These are phyloP conservation scores for Argopecten irradians DNA, from an alignment of 1,140 invertebrate genomes.

Conservation along the genomic window DNA sequence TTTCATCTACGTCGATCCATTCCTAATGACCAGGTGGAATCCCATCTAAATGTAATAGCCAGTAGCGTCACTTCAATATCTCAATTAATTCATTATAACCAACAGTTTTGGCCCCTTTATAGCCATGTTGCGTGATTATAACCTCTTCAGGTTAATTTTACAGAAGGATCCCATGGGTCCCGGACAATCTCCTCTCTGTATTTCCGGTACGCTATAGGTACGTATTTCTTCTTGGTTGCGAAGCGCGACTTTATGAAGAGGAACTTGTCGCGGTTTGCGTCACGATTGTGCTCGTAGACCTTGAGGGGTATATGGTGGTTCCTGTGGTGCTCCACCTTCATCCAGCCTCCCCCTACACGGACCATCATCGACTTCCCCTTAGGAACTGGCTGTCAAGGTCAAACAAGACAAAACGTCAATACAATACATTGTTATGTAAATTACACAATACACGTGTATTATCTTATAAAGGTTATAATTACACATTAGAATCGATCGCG, in stretches of 20 bases:
- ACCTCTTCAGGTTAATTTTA: background rate
- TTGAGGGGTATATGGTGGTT: conserved; percentile 39
- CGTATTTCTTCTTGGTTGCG: conserved; percentile 40
- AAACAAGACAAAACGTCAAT: background rate
- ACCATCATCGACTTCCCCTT: conserved; percentile 26
- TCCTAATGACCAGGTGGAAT: no score
- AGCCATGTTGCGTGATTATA: no score
- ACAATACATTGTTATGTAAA: no score
- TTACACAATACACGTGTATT: no score
- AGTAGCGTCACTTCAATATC: no score
- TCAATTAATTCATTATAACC: no score
- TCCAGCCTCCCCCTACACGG: conserved; percentile 37
- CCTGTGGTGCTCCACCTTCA: conserved; percentile 38
- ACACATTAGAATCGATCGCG: no score
- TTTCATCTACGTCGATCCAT: no score
- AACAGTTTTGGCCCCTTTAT: no score
- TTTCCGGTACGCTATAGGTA: conserved; percentile 45
- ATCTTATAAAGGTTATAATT: no score
- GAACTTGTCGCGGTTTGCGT: conserved; percentile 45
- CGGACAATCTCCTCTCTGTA: conserved; percentile 35
- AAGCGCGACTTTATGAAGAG: conserved; percentile 48
- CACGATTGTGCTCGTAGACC: conserved; percentile 42
- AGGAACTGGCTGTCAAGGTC: background rate
- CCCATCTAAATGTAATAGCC: no score
- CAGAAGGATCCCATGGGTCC: background rate